A percentile compares a stretch with the other conserved stretches of the same genome.
Evolutionary conservation across 2,888 invertebrate genomes (phyloP).

Genomic region (Callimorpha dominula): DNA sequence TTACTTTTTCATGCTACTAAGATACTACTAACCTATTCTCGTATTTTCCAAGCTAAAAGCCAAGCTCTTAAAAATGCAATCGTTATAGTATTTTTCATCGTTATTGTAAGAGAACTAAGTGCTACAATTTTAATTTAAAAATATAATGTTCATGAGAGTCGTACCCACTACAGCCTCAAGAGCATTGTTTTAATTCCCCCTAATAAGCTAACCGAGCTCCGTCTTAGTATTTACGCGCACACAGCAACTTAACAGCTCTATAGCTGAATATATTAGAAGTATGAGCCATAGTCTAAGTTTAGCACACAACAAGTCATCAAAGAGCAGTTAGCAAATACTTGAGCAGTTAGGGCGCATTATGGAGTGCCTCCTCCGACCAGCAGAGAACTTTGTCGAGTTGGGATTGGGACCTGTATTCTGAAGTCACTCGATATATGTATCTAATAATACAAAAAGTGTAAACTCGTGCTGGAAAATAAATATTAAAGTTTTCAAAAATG

Average conservation of each 20-base stretch:
- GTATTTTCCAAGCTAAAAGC: too few species aligned
- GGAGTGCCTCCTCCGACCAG: slow-evolving; percentile 34
- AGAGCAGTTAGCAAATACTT: slow-evolving; percentile 74
- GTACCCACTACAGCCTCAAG: neutral
- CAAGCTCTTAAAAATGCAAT: too few species aligned
- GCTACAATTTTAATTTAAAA: neutral
- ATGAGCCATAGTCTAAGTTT: slow-evolving; percentile 30
- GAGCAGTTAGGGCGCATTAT: slow-evolving; percentile 65
- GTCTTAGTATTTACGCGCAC: neutral
- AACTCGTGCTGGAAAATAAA: neutral
- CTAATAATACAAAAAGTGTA: neutral
- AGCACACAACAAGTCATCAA: slow-evolving; percentile 64
- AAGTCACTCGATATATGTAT: neutral
- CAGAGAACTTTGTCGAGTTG: slow-evolving; percentile 7
- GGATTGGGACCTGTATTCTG: slow-evolving; percentile 11
- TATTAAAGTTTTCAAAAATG: too few species aligned
- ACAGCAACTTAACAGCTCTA: neutral
- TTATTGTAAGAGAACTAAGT: neutral
- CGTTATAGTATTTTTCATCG: too few species aligned
- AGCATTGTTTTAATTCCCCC: neutral
- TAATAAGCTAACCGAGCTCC: neutral
- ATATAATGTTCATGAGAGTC: neutral
- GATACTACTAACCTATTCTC: too few species aligned
- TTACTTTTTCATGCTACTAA: too few species aligned
- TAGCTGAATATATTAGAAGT: neutral